phyloP scores from a whole-genome alignment of 1,140 invertebrate species.

The Sarcophaga peregrina region DNA sequence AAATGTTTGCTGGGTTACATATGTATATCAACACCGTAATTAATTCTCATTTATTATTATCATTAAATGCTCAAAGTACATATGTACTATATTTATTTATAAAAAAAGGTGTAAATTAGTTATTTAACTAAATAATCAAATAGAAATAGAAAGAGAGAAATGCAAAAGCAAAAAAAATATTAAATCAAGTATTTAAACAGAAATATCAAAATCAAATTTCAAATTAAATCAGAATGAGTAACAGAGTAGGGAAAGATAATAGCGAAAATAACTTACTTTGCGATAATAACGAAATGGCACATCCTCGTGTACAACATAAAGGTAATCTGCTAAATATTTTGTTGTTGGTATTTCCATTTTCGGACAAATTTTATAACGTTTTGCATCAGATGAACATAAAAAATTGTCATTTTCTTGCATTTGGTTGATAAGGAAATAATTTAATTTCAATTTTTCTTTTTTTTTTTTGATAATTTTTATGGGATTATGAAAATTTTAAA shows the following conservation, averaged over 20 bases:
- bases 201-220: background rate
- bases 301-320: constrained; percentile 65
- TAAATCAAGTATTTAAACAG: background rate
- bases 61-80: background rate
- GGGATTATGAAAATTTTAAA: background rate
- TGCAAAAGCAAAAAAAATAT: background rate
- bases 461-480: background rate
- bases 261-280: constrained; percentile 59
- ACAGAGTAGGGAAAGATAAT: background rate
- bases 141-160: background rate
- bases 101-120: constrained; percentile 4
- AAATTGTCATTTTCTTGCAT: constrained; percentile 67
- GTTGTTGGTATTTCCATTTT: constrained; percentile 66
- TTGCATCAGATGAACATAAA: constrained; percentile 53
- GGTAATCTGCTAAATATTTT: constrained; percentile 66
- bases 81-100: background rate
- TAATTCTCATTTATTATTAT: background rate
- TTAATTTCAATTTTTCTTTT: background rate
- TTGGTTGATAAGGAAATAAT: constrained; percentile 46
- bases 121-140: background rate
- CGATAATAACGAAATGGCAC: constrained; percentile 65
- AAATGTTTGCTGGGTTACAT: too few species aligned
- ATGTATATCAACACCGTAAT: background rate
- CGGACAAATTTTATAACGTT: constrained; percentile 64
- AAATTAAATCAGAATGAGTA: too few species aligned